Evolutionary conservation across 2,888 invertebrate genomes (phyloP), one percentile per base, ranked within the genome.

Genomic region (Drosophila tanythrix): DNA sequence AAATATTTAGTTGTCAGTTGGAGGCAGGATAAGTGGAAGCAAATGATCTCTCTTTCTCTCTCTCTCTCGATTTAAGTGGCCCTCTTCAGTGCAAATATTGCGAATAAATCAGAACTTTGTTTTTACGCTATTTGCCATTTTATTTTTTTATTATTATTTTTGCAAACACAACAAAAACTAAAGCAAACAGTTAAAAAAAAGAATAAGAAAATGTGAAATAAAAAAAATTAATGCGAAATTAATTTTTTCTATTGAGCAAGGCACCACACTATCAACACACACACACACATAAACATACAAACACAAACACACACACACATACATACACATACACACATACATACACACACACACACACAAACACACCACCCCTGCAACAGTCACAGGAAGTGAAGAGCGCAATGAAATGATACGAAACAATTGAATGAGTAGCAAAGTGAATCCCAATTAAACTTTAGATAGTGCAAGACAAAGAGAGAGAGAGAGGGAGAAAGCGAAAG

Each of bases 1-100:
- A 88, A 85, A 85, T 88, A 88, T 88, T 85, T 82, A 82, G 85
- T 83, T 85, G 85, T 83, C 85, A 83, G 82, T 80, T 88, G 82
- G 88, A 83, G 82, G 64, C 82, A 72, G 3, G 15, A 25, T 25
- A 15, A 25, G 15, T 3, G 21, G 7, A 4, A 21, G 13, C 21
- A 46, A 21, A 46, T 3, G 13, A 13, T 21, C 46, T 13, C 21
- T 21, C 3, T 13, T 21, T 43, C 31, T 33, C 31, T n/a, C 18
- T 50, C 1, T 51, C 7, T 52, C 35, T 25, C 25, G 27, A 48
- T 68, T 73, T 46, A 72, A 78, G 76, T 78, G 68, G 27, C 38
- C 31, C 76, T 76, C 68, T 79, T 68, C 64, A 79, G 50, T 38
- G 72, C 72, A 68, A 71, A 79, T 79, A 78, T 79, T 75, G 79